These are phyloP conservation scores for Drusus annulatus DNA, from an alignment of 1,140 invertebrate species.

Conservation along the genomic window DNA sequence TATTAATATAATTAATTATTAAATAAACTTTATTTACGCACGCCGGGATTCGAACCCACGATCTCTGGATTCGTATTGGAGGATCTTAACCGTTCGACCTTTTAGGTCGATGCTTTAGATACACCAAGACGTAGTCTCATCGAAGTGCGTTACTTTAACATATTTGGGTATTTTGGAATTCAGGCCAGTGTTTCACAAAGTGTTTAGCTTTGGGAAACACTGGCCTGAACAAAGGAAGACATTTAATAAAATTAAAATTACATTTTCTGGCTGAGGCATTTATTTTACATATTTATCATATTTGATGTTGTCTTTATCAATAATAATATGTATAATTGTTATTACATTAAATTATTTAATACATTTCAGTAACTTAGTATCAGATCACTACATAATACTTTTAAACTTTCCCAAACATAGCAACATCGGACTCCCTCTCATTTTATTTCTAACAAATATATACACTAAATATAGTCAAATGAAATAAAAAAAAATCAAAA, in stretches of 20 bases:
- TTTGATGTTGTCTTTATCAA: slow-evolving; percentile 59
- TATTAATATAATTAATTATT: too few relatives aligned
- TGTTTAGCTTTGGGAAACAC: not conserved
- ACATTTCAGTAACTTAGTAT: slow-evolving; percentile 58
- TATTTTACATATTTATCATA: slow-evolving; percentile 59
- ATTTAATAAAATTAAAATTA: slow-evolving; percentile 39
- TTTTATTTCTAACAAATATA: slow-evolving; percentile 42
- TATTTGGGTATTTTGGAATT: too few relatives aligned
- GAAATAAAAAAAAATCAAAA: slow-evolving; percentile 22
- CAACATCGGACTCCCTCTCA: slow-evolving; percentile 52
- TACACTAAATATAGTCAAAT: slow-evolving; percentile 40
- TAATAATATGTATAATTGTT: slow-evolving; percentile 58
- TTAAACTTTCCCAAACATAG: slow-evolving; percentile 60
- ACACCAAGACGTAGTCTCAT: too few relatives aligned
- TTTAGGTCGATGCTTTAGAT: too few relatives aligned
- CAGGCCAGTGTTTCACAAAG: too few relatives aligned
- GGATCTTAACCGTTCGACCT: too few relatives aligned
- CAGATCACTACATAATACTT: slow-evolving; percentile 59
- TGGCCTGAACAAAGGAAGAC: not conserved
- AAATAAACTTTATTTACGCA: too few relatives aligned
- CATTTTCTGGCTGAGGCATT: slow-evolving; percentile 60
- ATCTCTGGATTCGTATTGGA: too few relatives aligned
- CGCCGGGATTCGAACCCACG: too few relatives aligned
- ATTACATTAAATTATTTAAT: slow-evolving; percentile 58
- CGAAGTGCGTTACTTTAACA: too few relatives aligned